phyloP scores from a whole-genome alignment of 2,888 invertebrate genomes.

The Athetis lepigone region DNA sequence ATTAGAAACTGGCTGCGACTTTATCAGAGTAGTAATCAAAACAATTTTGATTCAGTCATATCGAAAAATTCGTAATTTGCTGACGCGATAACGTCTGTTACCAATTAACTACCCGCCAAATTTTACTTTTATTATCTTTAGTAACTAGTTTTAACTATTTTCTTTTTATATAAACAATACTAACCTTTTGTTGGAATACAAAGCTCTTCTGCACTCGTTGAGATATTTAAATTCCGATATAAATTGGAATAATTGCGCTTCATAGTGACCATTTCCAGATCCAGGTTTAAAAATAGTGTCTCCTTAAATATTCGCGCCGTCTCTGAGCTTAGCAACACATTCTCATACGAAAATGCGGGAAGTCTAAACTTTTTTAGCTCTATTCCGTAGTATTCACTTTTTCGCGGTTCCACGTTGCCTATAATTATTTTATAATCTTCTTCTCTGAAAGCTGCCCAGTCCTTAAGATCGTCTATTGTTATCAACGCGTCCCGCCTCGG shows the following conservation, averaged over 20 bases:
- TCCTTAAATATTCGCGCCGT: conserved; percentile 69
- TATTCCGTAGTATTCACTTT: conserved; percentile 66
- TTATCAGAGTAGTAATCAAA: too few species aligned
- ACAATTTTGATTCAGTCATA: too few species aligned
- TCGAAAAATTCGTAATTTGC: too few species aligned
- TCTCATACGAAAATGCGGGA: conserved; percentile 66
- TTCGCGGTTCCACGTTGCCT: conserved; percentile 64
- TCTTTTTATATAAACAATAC: too few species aligned
- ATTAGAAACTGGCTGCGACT: too few species aligned
- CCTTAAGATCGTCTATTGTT: conserved; percentile 86
- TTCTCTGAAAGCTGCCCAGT: conserved; percentile 78
- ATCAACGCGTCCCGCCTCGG: conserved; percentile 86
- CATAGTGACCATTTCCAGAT: conserved; percentile 60
- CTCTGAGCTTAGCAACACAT: conserved; percentile 67
- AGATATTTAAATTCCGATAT: conserved; percentile 14
- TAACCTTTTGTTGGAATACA: conserved; percentile 74
- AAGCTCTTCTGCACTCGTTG: conserved; percentile 39
- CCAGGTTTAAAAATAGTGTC: conserved; percentile 63
- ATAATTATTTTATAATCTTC: conserved; percentile 75
- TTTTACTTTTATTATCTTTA: too few species aligned
- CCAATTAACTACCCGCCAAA: too few species aligned
- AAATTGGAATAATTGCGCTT: conserved; percentile 66
- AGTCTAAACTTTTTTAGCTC: conserved; percentile 62
- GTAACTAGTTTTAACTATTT: too few species aligned
- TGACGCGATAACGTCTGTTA: too few species aligned